These are phyloP conservation scores for Drosophila chauvacae DNA, from an alignment of 1,140 invertebrate genomes.

Conservation along the genomic window DNA sequence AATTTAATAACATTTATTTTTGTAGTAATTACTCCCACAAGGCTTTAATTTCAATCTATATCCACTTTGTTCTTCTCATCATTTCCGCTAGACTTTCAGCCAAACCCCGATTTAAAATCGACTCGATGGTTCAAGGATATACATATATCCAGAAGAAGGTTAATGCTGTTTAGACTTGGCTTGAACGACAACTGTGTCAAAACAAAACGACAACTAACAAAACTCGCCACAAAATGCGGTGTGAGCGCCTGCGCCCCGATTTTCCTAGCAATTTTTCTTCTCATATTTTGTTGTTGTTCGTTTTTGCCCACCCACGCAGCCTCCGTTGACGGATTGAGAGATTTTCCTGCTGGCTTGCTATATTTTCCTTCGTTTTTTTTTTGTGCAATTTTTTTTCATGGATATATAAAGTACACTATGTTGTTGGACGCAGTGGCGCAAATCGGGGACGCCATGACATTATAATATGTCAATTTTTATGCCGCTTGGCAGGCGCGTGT, in stretches of 20 bases:
- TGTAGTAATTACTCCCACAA: too few species aligned
- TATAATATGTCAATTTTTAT: conserved; percentile 84
- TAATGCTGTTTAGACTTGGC: conserved; percentile 11
- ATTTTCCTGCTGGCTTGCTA: conserved; percentile 23
- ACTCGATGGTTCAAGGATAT: conserved; percentile 6
- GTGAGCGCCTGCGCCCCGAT: conserved; percentile 8
- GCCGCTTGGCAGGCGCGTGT: conserved; percentile 80
- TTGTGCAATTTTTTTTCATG: conserved; percentile 17
- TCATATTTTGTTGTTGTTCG: background rate
- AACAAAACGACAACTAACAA: conserved; percentile 41
- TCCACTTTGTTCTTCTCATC: background rate
- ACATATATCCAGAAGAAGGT: background rate
- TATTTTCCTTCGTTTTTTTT: background rate
- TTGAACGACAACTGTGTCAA: conserved; percentile 60
- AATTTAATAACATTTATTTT: too few species aligned
- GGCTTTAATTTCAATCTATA: background rate
- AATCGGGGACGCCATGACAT: conserved; percentile 82
- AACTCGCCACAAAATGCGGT: background rate
- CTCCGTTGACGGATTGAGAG: conserved; percentile 67
- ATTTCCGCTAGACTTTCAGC: too few species aligned
- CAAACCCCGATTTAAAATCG: background rate
- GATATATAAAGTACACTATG: conserved; percentile 26
- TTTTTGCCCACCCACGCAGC: conserved; percentile 69
- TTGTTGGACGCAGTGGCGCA: conserved; percentile 77
- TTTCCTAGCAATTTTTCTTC: conserved; percentile 16